Evolutionary conservation across 2,113 vertebrate species (phyloP).

Genomic region (Asarcornis scutulata): DNA sequence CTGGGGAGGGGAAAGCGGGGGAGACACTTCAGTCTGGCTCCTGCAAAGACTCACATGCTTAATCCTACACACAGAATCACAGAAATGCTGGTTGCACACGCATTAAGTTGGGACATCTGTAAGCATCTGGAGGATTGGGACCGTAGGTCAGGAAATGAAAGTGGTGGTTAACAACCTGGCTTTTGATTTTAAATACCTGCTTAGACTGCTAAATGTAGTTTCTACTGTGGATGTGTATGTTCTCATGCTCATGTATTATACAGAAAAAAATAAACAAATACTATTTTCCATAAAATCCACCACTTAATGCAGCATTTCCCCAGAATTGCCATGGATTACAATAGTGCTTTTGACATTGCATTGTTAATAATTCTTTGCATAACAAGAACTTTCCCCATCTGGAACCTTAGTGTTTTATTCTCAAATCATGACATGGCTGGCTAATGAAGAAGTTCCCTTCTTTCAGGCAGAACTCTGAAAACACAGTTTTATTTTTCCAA

Average conservation of each 20-base stretch:
- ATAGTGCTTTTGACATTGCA: constrained; percentile 63
- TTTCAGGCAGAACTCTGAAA: constrained; percentile 47
- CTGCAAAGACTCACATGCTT: constrained; percentile 27
- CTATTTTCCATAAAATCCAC: constrained; percentile 37
- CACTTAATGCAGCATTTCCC: constrained; percentile 63
- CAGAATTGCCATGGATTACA: constrained; percentile 29
- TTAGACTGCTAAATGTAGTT: not conserved
- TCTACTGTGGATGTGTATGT: not conserved
- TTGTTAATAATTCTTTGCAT: constrained; percentile 67
- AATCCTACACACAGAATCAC: not conserved
- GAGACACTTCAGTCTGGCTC: constrained; percentile 60
- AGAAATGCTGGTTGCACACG: accelerated
- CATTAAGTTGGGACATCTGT: not conserved
- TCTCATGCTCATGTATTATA: constrained; percentile 41
- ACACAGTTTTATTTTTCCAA: constrained; percentile 44
- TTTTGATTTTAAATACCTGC: constrained; percentile 64
- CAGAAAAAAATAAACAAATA: constrained; percentile 31
- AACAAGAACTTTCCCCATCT: constrained; percentile 50
- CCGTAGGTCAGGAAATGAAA: constrained; percentile 7
- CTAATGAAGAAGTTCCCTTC: constrained; percentile 52
- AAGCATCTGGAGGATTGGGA: not conserved
- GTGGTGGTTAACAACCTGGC: constrained; percentile 66
- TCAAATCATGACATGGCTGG: constrained; percentile 59
- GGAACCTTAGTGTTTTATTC: constrained; percentile 68
- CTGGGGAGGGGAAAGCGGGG: constrained; percentile 60